phyloP scores from a whole-genome alignment of 2,888 invertebrate species.

The Dicycla oo region DNA sequence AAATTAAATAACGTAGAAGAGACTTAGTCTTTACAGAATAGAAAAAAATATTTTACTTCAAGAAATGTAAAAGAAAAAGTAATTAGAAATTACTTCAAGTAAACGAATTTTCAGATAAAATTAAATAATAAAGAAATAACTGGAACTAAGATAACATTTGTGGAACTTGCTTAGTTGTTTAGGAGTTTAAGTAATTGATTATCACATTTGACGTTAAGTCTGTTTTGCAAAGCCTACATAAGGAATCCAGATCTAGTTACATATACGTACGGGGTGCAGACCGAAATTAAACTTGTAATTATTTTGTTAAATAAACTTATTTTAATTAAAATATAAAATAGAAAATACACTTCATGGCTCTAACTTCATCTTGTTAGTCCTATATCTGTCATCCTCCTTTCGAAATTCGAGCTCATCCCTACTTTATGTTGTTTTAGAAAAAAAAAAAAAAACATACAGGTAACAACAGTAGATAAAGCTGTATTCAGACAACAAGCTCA shows the following conservation, averaged over 20 bases:
- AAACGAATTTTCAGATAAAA: conserved; percentile 23
- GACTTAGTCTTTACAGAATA: background rate
- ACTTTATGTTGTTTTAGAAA: too few relatives aligned
- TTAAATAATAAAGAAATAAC: conserved; percentile 23
- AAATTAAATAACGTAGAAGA: background rate
- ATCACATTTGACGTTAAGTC: conserved; percentile 15
- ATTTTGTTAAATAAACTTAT: too few relatives aligned
- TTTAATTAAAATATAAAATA: too few relatives aligned
- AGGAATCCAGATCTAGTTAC: background rate
- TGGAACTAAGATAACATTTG: conserved; percentile 28
- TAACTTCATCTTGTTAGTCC: too few relatives aligned
- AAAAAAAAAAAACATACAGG: too few relatives aligned
- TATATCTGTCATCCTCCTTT: too few relatives aligned
- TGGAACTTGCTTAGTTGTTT: conserved; percentile 18
- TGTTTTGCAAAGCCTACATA: background rate
- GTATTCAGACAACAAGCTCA: too few relatives aligned
- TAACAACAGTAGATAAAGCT: too few relatives aligned
- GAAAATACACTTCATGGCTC: too few relatives aligned
- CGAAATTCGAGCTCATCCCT: too few relatives aligned
- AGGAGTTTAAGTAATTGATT: conserved; percentile 23
- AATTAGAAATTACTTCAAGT: conserved; percentile 30
- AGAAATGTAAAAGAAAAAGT: conserved; percentile 21
- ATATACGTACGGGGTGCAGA: too few relatives aligned
- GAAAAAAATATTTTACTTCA: conserved; percentile 9
- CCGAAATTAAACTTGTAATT: too few relatives aligned